Evolutionary conservation across 2,113 vertebrate species (phyloP), one percentile per base, ranked within the genome.

Genomic region (Pachyramphus minor): DNA sequence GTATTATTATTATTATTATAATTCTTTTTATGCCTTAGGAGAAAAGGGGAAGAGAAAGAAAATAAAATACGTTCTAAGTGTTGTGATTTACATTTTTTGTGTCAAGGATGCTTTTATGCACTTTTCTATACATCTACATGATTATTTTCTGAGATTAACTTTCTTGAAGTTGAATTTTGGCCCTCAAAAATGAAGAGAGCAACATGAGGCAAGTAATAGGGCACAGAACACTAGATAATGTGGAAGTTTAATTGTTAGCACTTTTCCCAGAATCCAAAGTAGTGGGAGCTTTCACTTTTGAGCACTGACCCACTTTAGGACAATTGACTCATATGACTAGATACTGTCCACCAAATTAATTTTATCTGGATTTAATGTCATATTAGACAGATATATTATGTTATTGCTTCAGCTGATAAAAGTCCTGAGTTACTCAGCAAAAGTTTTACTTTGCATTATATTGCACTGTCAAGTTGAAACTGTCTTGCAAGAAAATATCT

Each of bases 41-140:
- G 47, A 90, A 92, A 97, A 93, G 84, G 25, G 66, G 76, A 95
- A 52, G 49, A 73, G 53, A 87, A 50, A 67, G 25, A 56, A 86
- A 83, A 91, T 30, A 62, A 95, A 93, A 68, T 33, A 71, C 52
- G 87, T 85, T 82, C 4, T 87, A 88, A 87, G 78, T 84, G 71
- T 80, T 94, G 60, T 42, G 86, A 94, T 80, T 95, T 94, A 94
- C 68, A 83, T 93, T 95, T 95, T 90, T 87, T 77, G 56, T 94
- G 84, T 95, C 93, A 84, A 94, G 53, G 91, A 96, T 96, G 84
- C 52, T 84, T 96, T 97, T 95, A 89, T 90, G 56, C 92, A 85
- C 20, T 88, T 92, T 87, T 89, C 62, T 94, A 60, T 93, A 85
- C 21, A 47, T 85, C 53, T 94, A 10, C 81, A 49, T 89, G 71